Conservation (phyloP, 2,888 invertebrate species). For the Eilema sororculum region DNA sequence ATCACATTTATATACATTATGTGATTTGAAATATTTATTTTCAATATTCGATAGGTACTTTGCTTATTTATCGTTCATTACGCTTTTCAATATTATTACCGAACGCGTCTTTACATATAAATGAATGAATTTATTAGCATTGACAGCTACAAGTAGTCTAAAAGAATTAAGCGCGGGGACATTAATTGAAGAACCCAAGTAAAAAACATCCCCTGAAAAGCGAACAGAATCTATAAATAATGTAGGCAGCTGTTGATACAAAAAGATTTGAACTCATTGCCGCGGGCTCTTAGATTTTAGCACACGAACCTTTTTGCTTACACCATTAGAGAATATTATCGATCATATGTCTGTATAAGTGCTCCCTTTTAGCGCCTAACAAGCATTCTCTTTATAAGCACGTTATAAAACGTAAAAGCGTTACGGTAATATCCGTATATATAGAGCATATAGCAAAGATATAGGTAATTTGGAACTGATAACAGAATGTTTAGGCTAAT, state of each 20-base stretch:
- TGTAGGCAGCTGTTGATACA: conserved; percentile 13
- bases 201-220: background rate
- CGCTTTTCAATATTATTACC: background rate
- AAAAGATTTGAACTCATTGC: conserved; percentile 20
- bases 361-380: conserved; percentile 27
- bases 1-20: no score
- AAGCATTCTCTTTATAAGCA: conserved; percentile 25
- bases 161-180: background rate
- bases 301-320: conserved; percentile 37
- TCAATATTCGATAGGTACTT: background rate
- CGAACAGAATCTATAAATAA: conserved; percentile 8
- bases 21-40: background rate
- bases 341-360: conserved; percentile 31
- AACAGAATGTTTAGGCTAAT: background rate
- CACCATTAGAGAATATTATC: conserved; percentile 27
- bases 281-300: conserved; percentile 32
- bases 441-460: background rate
- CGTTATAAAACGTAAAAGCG: conserved; percentile 35
- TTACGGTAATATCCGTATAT: conserved; percentile 29
- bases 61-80: background rate
- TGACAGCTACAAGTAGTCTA: background rate
- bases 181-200: background rate
- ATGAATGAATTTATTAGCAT: no score
- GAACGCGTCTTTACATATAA: background rate
- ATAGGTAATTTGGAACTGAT: conserved; percentile 27